Base-by-base conservation (phyloP, 2,888 invertebrate species). In the Caenorhabditis sulstoni region DNA sequence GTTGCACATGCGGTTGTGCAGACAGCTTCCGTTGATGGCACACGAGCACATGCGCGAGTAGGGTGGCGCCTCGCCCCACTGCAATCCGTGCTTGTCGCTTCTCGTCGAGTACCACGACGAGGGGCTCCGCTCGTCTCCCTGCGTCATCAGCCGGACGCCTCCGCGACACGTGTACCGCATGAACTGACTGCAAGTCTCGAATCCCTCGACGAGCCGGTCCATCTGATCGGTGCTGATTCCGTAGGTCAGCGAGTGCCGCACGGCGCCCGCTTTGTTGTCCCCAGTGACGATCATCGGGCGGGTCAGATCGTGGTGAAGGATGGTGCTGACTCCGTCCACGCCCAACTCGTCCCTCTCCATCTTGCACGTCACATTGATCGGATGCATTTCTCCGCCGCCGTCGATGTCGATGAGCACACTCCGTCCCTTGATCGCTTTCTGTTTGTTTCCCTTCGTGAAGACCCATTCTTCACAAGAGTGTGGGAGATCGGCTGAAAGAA, bases 21-120 rank as follows among this genome's bases (percentile, higher is more conserved):
- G 79, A 70, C 89, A 89, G 14, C 86, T 84, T 23, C 87, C 83
- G 76, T 89, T 89, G 22, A 88, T 73, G 18, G 88, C 89, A 78
- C 89, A 89, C 9, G 84, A 71, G 41, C 89, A 89, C 88, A 89
- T 87, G 49, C 89, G 55, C 0, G 85, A 85, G 70, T 87, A 89
- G 11, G 89, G 89, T 1, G 89, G 88, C 3, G 89, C 88, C 50
- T 87, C 86, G 14, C 87, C 88, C 89, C 89, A 89, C 75, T 89
- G 88, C 44, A 88, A 70, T 9, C 87, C 82, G 41, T 81, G 79
- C 45, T 81, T 82, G 49, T 81, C 81, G 37, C 59, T 64, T 61
- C 85, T 64, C n/a, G 83, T 86, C 0, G 83, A 77, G 50, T 86
- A 85, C 85, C 89, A 89, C 3, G 85, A 85, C 3, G 87, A 87